Percentiles rank a stretch among this genome's conserved stretches.
Evolutionary conservation across 2,797 vertebrate genomes (phyloP).

Genomic region (Eidolon dupreanum): DNA sequence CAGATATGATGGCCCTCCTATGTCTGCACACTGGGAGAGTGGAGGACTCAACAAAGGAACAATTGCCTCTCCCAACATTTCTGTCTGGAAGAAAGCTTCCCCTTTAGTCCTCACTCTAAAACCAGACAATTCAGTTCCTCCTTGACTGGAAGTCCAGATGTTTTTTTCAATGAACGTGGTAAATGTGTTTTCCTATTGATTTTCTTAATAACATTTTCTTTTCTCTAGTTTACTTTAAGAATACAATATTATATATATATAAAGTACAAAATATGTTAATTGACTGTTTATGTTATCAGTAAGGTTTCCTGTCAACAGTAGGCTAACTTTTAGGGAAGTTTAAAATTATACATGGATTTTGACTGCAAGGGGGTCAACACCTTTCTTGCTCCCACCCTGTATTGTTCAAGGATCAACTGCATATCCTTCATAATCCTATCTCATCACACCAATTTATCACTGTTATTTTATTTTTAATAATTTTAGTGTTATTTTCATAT

Average conservation of each 20-base stretch:
- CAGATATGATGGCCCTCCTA: no score
- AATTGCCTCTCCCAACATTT: no score
- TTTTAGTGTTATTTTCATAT: not conserved
- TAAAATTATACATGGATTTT: not conserved
- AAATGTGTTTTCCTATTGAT: not conserved
- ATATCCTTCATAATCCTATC: not conserved
- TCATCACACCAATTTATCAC: not conserved
- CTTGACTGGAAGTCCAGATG: no score
- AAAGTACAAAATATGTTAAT: not conserved
- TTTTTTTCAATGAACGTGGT: not conserved
- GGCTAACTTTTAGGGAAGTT: not conserved
- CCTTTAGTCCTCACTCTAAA: no score
- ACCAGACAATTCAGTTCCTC: no score
- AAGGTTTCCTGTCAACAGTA: not conserved
- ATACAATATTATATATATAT: not conserved
- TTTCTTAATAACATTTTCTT: not conserved
- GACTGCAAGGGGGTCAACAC: no score
- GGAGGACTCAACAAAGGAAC: no score
- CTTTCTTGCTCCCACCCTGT: no score
- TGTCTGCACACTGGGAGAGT: no score
- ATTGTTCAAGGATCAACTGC: not conserved
- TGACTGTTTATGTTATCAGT: not conserved
- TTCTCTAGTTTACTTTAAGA: not conserved
- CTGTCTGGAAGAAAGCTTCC: no score
- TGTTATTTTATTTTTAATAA: conserved; percentile 15